Base-by-base conservation (phyloP, 2,113 vertebrate species). In the Clinocottus analis region DNA sequence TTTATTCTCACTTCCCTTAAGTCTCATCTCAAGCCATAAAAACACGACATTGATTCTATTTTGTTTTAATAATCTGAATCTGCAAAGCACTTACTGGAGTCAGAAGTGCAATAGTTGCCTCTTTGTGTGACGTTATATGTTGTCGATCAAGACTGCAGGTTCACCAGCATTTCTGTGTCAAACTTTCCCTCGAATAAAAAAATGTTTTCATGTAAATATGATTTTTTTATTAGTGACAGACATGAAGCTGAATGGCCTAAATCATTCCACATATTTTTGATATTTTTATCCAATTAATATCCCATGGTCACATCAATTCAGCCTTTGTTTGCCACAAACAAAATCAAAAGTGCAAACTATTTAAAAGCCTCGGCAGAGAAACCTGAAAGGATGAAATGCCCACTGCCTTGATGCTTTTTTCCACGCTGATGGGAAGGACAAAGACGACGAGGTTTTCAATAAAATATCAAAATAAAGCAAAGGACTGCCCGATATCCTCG, bases 401-500 rank as follows among this genome's bases (percentile, higher is more conserved):
- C 66, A 67, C 65, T 33, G 71, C 51, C 31, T 79, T 60, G 45
- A 67, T 80, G 56, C 29, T 35, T 51, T 53, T 14, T 33, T 76
- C 33, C 23, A 59, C 31, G 8, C 19, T 11, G 53, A 62, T 0
- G n/a, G 39, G 27, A 21, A 60, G 45, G 37, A 84, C 66, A 73
- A 76, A 43, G 66, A 65, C 35, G 53, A 37, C 72, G 79, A 82
- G 76, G 83, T 73, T 84, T 86, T 86, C 79, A 72, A 84, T 85
- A 71, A 31, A 82, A 82, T 45, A 56, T 10, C 2, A 31, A 31
- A 31, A 31, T 31, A 31, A 43, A 79, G 66, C 62, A 11, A 71
- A 75, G 31, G 7, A 39, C 16, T 47, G 7, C 25, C 37, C 51
- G 23, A 67, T 77, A 23, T 3, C 10, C 23, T 21, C 14, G 0